phyloP scores from a whole-genome alignment of 53 echinoderm and acorn worm species.

The Antedon mediterranea region DNA sequence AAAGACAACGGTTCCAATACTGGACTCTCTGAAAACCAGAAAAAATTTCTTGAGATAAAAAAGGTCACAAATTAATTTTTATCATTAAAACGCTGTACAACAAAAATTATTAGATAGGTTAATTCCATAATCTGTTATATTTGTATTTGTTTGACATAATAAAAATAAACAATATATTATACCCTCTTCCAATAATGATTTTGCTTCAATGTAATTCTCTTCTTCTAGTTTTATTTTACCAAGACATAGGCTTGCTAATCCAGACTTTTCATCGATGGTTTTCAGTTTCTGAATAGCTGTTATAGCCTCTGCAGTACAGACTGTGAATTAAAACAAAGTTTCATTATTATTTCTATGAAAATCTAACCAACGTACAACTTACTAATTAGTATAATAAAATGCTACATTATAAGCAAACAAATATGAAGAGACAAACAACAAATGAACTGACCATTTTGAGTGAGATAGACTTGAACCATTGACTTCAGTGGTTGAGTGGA shows the following conservation, averaged over 20 bases:
- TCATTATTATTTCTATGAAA: too few relatives aligned
- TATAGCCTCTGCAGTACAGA: neutral
- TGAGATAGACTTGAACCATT: neutral
- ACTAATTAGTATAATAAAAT: too few relatives aligned
- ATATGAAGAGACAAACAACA: neutral
- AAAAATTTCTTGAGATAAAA: too few relatives aligned
- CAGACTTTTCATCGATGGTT: conserved; percentile 27
- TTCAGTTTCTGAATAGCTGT: conserved; percentile 29
- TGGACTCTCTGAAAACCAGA: too few relatives aligned
- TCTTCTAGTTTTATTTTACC: conserved; percentile 43
- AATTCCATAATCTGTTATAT: neutral
- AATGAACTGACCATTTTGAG: neutral
- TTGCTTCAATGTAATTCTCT: conserved; percentile 36
- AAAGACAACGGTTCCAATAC: too few relatives aligned
- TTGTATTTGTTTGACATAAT: conserved; percentile 3
- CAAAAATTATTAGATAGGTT: too few relatives aligned
- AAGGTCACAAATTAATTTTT: too few relatives aligned
- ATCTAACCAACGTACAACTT: too few relatives aligned
- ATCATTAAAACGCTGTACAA: too few relatives aligned
- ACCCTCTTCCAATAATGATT: conserved; percentile 30
- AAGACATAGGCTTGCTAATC: conserved; percentile 35
- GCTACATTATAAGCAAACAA: too few relatives aligned
- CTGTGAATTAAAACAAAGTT: neutral
- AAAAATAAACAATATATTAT: conserved; percentile 2
- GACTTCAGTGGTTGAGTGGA: neutral